Conservation (phyloP, 2,113 vertebrate genomes). For the Kobus ellipsiprymnus region DNA sequence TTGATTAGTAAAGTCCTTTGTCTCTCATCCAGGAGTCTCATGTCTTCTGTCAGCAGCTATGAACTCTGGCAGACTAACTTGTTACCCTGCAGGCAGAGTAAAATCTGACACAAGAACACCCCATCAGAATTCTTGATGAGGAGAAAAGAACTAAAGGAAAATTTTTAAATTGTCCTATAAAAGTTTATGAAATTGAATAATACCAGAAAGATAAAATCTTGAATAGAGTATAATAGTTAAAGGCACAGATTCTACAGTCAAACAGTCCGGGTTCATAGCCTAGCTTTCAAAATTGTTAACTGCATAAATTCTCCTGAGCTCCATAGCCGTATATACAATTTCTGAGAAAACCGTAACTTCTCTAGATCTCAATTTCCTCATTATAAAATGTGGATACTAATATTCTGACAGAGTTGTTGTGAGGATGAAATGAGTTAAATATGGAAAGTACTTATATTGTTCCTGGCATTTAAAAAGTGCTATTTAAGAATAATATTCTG, state of each 20-base stretch:
- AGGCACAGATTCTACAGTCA: neutral
- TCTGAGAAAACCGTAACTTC: neutral
- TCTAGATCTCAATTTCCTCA: neutral
- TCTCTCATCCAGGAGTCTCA: neutral
- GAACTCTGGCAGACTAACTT: neutral
- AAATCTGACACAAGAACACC: neutral
- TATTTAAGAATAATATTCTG: conserved; percentile 28
- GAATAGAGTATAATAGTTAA: neutral
- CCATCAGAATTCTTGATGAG: neutral
- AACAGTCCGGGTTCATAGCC: neutral
- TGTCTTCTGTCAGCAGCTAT: neutral
- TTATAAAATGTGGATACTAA: neutral
- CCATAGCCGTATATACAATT: neutral
- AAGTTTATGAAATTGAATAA: neutral
- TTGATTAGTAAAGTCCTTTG: neutral
- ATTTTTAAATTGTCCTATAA: neutral
- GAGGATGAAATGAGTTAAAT: neutral
- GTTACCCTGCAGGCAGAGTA: neutral
- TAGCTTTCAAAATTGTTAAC: neutral
- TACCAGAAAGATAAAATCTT: neutral
- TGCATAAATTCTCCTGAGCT: neutral
- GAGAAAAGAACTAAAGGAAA: neutral
- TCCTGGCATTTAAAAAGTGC: neutral
- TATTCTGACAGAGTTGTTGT: neutral
- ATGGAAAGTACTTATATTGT: neutral